A percentile compares a stretch with the other conserved stretches of the same genome.
phyloP scores from a whole-genome alignment of 2,797 vertebrate species.

The Typhlichthys eigenmanni region DNA sequence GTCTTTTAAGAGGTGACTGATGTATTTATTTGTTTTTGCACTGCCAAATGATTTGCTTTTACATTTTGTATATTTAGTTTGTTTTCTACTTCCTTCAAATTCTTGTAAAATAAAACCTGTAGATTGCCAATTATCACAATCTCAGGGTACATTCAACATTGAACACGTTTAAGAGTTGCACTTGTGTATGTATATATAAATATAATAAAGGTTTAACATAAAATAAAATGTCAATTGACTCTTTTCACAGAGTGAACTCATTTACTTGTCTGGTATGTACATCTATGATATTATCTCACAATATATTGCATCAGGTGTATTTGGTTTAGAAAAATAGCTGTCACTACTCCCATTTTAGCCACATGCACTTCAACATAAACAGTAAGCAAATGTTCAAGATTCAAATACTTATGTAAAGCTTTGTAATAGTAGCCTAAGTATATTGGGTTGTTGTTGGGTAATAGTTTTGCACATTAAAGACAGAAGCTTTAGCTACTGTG shows the following conservation, averaged over 20 bases:
- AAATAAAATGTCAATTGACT: not conserved
- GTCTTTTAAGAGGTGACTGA: not conserved
- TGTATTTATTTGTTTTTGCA: not conserved
- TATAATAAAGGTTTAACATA: slow-evolving; percentile 6
- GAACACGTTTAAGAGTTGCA: not conserved
- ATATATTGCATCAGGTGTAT: not conserved
- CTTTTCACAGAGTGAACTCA: slow-evolving; percentile 3
- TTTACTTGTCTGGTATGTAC: not conserved
- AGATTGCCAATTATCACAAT: too few relatives aligned
- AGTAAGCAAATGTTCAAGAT: too few relatives aligned
- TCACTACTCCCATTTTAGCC: not conserved
- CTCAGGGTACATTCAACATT: not conserved
- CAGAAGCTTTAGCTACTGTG: not conserved
- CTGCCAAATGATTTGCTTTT: not conserved
- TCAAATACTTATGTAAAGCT: too few relatives aligned
- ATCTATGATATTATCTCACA: not conserved
- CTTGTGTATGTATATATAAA: not conserved
- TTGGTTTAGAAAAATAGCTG: not conserved
- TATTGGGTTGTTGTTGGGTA: too few relatives aligned
- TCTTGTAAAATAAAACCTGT: too few relatives aligned
- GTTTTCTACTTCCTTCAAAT: not conserved
- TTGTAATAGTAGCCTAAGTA: too few relatives aligned
- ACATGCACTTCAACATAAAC: slow-evolving; percentile 9
- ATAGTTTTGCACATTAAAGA: too few relatives aligned
- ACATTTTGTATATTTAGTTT: not conserved